These are phyloP conservation scores for Corythornis cristatus DNA, from an alignment of 2,113 vertebrate species.

Conservation along the genomic window DNA sequence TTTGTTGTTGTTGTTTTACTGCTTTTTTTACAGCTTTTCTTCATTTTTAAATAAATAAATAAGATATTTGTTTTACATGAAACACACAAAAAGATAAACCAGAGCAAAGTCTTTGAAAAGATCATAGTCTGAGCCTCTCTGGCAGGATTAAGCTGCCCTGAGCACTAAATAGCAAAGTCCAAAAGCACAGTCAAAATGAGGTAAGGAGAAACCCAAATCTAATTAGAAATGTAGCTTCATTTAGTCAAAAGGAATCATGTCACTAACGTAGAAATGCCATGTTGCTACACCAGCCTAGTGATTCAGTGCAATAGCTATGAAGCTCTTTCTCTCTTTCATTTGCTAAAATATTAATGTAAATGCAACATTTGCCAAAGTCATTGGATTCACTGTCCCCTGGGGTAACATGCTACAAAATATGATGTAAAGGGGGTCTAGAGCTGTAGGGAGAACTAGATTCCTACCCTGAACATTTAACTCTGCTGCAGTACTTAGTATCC, in stretches of 20 bases:
- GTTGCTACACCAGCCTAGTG: neutral
- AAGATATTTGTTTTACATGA: neutral
- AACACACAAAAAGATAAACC: neutral
- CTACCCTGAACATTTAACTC: neutral
- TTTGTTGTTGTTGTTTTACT: neutral
- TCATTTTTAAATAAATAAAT: neutral
- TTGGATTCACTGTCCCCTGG: neutral
- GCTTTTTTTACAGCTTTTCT: neutral
- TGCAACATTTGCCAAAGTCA: neutral
- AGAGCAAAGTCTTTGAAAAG: neutral
- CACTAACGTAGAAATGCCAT: neutral
- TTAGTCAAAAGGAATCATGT: neutral
- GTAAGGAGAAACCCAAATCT: neutral
- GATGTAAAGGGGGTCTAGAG: neutral
- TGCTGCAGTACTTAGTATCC: neutral
- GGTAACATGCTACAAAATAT: neutral
- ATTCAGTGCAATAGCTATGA: neutral
- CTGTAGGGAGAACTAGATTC: neutral
- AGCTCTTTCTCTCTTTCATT: neutral
- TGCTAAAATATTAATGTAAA: slow-evolving; percentile 38
- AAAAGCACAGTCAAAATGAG: neutral
- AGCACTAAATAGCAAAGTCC: neutral
- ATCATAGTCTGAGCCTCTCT: neutral
- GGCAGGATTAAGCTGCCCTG: neutral
- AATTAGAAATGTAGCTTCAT: neutral